phyloP scores from a whole-genome alignment of 2,797 vertebrate genomes.

The Anisognathus igniventris region DNA sequence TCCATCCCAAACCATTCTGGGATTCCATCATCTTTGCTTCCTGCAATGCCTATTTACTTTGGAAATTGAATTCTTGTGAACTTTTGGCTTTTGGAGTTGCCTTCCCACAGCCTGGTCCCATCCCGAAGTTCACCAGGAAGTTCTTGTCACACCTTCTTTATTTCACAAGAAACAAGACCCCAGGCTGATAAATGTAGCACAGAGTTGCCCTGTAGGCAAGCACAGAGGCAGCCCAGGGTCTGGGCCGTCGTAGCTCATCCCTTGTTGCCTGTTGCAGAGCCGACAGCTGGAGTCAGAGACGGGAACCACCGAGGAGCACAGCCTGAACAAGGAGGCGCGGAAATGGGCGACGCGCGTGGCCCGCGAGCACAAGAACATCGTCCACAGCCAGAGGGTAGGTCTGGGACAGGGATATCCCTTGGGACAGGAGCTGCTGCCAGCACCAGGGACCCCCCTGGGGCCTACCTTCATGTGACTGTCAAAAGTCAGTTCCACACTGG shows the following conservation, averaged over 20 bases:
- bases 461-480: accelerated
- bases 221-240: background rate
- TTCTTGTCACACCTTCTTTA: background rate
- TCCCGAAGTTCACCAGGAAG: background rate
- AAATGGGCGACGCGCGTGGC: slow-evolving; percentile 95
- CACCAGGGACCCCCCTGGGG: accelerated
- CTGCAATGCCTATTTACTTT: background rate
- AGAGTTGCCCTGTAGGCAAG: background rate
- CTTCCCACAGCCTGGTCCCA: background rate
- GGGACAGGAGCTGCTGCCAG: background rate
- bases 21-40: background rate
- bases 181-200: background rate
- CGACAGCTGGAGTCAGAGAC: slow-evolving; percentile 93
- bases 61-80: background rate
- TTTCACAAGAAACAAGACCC: background rate
- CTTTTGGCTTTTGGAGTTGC: background rate
- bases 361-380: slow-evolving; percentile 94
- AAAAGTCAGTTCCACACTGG: background rate
- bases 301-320: slow-evolving; percentile 95
- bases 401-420: accelerated
- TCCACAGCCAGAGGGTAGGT: slow-evolving; percentile 89
- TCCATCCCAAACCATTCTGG: background rate
- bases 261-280: slow-evolving; percentile 77
- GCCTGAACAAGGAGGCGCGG: slow-evolving; percentile 96
- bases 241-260: background rate